Conservation (phyloP, 2,888 invertebrate genomes). For the Ariolimax columbianus region DNA sequence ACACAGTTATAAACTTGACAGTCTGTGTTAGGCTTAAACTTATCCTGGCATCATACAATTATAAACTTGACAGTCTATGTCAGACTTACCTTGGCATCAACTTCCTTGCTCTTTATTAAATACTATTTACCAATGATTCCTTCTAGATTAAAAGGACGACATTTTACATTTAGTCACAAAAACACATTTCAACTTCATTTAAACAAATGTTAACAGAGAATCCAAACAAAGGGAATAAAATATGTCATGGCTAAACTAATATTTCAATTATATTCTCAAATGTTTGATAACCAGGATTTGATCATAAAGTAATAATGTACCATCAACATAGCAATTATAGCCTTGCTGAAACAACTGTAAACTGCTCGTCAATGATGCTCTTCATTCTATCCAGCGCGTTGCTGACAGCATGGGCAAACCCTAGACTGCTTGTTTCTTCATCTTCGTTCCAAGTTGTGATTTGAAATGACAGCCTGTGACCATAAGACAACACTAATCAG, state of each 20-base stretch:
- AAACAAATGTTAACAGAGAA: background rate
- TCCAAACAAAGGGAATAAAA: background rate
- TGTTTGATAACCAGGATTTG: background rate
- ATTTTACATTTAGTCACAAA: background rate
- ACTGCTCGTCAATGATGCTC: constrained; percentile 51
- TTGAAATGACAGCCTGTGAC: constrained; percentile 50
- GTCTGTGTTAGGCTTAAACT: too few species aligned
- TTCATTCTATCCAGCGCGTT: constrained; percentile 60
- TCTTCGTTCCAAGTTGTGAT: constrained; percentile 63
- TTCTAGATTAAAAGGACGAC: too few species aligned
- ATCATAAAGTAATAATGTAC: background rate
- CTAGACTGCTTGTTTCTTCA: constrained; percentile 60
- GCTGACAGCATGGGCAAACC: constrained; percentile 59
- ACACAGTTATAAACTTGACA: too few species aligned
- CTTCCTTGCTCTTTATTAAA: too few species aligned
- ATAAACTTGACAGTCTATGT: too few species aligned
- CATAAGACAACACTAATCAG: background rate
- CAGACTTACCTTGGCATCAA: too few species aligned
- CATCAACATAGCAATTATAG: constrained; percentile 24
- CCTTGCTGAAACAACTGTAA: constrained; percentile 1
- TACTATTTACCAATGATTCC: too few species aligned
- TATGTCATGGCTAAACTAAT: background rate
- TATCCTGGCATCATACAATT: too few species aligned
- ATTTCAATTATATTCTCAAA: background rate
- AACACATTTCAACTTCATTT: background rate